Evolutionary conservation across 2,888 invertebrate genomes (phyloP).

Genomic region (Pammene aurita): DNA sequence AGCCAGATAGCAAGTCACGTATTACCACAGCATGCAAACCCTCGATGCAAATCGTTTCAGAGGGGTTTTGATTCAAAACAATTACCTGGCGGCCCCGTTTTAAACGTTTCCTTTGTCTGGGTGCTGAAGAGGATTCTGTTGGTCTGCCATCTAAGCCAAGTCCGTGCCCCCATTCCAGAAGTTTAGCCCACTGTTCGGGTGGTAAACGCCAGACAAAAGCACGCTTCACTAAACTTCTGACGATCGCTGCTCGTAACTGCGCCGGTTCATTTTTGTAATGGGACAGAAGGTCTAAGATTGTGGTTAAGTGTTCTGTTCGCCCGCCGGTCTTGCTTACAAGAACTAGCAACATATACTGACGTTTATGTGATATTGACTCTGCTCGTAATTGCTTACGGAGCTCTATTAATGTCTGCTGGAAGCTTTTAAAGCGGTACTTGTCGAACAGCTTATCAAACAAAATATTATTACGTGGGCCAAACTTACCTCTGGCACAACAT

Average conservation of each 20-base stretch:
- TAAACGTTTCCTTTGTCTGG: too few relatives aligned
- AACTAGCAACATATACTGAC: conserved; percentile 67
- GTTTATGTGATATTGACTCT: conserved; percentile 55
- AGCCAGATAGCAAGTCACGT: conserved; percentile 53
- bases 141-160: conserved; percentile 53
- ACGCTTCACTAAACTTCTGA: conserved; percentile 67
- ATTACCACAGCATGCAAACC: conserved; percentile 65
- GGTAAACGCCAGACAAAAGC: conserved; percentile 63
- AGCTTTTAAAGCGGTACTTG: conserved; percentile 60
- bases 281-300: conserved; percentile 55
- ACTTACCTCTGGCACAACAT: neutral
- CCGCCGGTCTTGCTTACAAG: conserved; percentile 69
- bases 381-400: conserved; percentile 55
- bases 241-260: conserved; percentile 61
- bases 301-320: conserved; percentile 52
- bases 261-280: conserved; percentile 61
- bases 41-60: conserved; percentile 47
- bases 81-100: too few relatives aligned
- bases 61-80: too few relatives aligned
- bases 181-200: conserved; percentile 54
- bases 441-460: conserved; percentile 62
- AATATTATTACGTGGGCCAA: neutral
- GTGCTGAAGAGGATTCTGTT: too few relatives aligned
- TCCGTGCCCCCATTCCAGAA: conserved; percentile 59
- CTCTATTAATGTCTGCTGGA: conserved; percentile 60